Evolutionary conservation across 2,797 vertebrate genomes (phyloP).

Genomic region (Distichodus sexfasciatus): DNA sequence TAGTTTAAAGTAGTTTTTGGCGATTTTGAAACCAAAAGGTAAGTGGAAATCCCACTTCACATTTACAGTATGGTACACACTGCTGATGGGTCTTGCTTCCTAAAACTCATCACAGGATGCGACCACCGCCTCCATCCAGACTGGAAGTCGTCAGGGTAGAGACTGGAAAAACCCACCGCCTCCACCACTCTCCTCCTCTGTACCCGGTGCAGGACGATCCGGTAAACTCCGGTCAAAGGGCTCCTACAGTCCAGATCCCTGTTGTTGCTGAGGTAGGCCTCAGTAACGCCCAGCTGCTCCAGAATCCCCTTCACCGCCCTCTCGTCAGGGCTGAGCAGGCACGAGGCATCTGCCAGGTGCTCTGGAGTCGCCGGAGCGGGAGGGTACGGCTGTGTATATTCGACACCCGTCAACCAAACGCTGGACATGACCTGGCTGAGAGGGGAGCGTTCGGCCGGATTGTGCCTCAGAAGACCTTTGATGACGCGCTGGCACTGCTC

Average conservation of each 20-base stretch:
- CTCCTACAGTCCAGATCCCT: constrained; percentile 54
- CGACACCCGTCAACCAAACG: constrained; percentile 64
- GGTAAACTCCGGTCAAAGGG: constrained; percentile 67
- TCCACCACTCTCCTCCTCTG: constrained; percentile 63
- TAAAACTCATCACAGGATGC: constrained; percentile 33
- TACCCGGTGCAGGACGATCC: constrained; percentile 67
- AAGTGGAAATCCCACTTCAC: neutral
- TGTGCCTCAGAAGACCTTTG: constrained; percentile 59
- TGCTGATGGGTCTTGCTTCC: constrained; percentile 55
- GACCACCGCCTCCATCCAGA: constrained; percentile 42
- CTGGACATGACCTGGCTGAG: constrained; percentile 59
- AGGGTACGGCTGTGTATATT: constrained; percentile 58
- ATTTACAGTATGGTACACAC: constrained; percentile 65
- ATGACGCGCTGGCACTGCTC: constrained; percentile 65
- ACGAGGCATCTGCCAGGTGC: constrained; percentile 51
- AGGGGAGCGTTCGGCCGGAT: constrained; percentile 62
- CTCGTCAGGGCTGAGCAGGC: constrained; percentile 58
- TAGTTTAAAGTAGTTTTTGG: no score
- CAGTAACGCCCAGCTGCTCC: constrained; percentile 64
- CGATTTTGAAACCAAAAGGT: no score
- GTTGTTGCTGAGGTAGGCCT: constrained; percentile 61
- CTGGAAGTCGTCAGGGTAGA: constrained; percentile 37
- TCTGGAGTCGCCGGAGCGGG: constrained; percentile 48
- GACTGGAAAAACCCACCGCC: constrained; percentile 44
- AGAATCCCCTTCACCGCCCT: constrained; percentile 58